Evolutionary conservation across 2,888 invertebrate genomes (phyloP), one percentile per base, ranked within the genome.

Genomic region (Ichneumon xanthorius): DNA sequence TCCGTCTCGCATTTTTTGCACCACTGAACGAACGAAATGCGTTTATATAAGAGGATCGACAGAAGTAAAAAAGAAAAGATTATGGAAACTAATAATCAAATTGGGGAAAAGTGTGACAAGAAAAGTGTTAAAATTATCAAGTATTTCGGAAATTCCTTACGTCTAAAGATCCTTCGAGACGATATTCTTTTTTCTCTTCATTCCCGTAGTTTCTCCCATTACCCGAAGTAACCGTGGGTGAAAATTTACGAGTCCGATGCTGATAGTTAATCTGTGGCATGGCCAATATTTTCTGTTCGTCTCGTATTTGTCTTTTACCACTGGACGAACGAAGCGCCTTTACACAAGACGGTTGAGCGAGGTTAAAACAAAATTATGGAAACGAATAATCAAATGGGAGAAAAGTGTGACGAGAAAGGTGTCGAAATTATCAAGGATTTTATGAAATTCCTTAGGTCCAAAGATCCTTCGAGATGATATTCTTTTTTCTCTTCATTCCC

Each of bases 141-240:
- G 37, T 7, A 40, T 40, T 40, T 40, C 9, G 37, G 2, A 40
- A 40, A 40, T 9, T 9, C 9, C 9, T 9, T 2, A 9, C 37
- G 9, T 1, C 37, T 65, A 58, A 72, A 67, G 58, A 58, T 73
- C 45, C 58, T 65, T 19, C 30, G 30, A 48, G 71, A 68, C 30
- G 37, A 78, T 50, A 55, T 9, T 73, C 9, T 22, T 22, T 73
- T 83, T 75, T 73, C 33, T 48, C 72, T 30, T 53, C 22, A 9
- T 14, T 22, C 30, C 26, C 30, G 16, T 70, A 33, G 26, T 72
- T 84, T 55, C 58, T 75, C 53, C 61, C 71, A 63, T 81, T 78
- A 75, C 63, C 67, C 82, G 65, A 82, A 81, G 72, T 72, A 85
- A 79, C 71, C 65, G 37, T 61, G 45, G 61, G 55, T 75, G 71